Evolutionary conservation across 2,113 vertebrate genomes (phyloP).

Genomic region (Gymnobelideus leadbeateri): DNA sequence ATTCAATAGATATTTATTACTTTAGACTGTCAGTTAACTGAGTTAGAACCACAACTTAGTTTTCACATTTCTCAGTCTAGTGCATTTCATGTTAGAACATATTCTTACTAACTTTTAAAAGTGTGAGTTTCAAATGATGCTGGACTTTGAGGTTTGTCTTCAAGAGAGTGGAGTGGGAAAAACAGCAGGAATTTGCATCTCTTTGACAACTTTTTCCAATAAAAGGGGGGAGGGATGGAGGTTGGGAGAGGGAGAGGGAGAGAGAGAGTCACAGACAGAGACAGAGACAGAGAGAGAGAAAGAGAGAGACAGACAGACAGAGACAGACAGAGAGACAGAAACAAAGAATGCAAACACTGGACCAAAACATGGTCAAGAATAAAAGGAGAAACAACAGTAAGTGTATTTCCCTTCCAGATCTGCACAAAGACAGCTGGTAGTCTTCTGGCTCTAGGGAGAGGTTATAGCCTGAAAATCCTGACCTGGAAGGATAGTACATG

Average conservation of each 20-base stretch:
- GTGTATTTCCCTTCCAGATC: not conserved
- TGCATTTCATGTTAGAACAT: not conserved
- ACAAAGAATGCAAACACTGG: not conserved
- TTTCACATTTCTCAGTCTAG: not conserved
- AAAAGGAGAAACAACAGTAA: not conserved
- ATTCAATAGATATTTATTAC: not conserved
- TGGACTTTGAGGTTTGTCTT: not conserved
- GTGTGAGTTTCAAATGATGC: not conserved
- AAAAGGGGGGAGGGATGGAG: not conserved
- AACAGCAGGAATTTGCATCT: not conserved
- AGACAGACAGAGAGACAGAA: not conserved
- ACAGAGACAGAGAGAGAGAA: not conserved
- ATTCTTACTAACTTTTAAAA: not conserved
- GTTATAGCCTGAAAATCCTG: not conserved
- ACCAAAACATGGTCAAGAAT: not conserved
- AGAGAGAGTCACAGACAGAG: no score
- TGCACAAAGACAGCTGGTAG: not conserved
- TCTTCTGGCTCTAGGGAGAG: not conserved
- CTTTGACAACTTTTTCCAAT: not conserved
- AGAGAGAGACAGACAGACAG: no score
- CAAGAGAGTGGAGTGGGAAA: not conserved
- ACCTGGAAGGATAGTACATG: not conserved
- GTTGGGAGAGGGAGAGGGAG: not conserved
- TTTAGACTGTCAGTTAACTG: not conserved
- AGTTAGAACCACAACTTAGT: slow-evolving; percentile 16